These are phyloP conservation scores for Panagrolaimus sp. DNA, from an alignment of 1,140 invertebrate genomes.

Conservation along the genomic window DNA sequence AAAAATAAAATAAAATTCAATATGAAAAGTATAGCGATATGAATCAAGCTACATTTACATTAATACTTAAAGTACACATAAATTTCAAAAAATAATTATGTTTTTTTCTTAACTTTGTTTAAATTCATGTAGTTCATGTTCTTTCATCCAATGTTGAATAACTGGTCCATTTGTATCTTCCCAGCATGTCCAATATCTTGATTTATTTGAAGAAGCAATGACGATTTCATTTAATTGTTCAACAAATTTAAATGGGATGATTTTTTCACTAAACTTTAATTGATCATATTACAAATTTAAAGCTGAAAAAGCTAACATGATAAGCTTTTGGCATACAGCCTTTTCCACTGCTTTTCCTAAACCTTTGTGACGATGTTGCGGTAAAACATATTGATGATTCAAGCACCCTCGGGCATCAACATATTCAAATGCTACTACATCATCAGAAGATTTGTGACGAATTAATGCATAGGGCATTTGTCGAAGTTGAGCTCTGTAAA, in stretches of 20 bases:
- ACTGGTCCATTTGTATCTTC: background rate
- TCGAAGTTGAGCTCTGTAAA: background rate
- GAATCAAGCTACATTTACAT: too few species aligned
- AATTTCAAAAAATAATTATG: too few species aligned
- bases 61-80: too few species aligned
- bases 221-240: conserved; percentile 2
- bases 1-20: too few species aligned
- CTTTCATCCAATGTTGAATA: too few species aligned
- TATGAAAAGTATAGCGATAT: too few species aligned
- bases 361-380: background rate
- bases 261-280: background rate
- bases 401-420: background rate
- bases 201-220: background rate
- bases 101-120: too few species aligned
- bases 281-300: background rate
- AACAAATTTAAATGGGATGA: background rate
- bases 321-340: background rate
- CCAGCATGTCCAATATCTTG: conserved; percentile 4
- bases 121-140: too few species aligned
- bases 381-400: background rate
- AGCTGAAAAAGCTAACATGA: background rate
- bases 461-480: background rate
- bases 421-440: background rate
- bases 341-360: background rate
- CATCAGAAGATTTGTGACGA: background rate